These are phyloP conservation scores for Lasius fuliginosus DNA, from an alignment of 2,888 invertebrate genomes.

Conservation along the genomic window DNA sequence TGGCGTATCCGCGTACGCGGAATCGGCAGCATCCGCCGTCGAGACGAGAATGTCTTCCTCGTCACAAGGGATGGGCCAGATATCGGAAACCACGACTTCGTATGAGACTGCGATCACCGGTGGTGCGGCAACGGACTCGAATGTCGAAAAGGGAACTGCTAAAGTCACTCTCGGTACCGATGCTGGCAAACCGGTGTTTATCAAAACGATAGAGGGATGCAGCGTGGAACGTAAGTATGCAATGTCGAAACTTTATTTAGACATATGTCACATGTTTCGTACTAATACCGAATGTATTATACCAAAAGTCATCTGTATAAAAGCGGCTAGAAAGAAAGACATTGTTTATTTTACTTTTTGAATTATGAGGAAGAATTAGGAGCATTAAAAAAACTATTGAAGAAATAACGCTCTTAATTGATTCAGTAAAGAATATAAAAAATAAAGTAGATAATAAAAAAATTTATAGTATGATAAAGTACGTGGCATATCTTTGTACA, in stretches of 20 bases:
- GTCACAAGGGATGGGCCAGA: constrained; percentile 75
- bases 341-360: not conserved
- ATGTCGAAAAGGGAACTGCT: constrained; percentile 70
- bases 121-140: constrained; percentile 43
- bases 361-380: not conserved
- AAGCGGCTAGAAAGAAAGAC: not conserved
- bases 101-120: constrained; percentile 64
- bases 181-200: constrained; percentile 91
- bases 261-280: not conserved
- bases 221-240: constrained; percentile 93
- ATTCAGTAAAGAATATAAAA: not conserved
- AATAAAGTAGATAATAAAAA: not conserved
- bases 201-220: constrained; percentile 92
- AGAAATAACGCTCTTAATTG: not conserved
- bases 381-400: not conserved
- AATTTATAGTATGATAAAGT: not conserved
- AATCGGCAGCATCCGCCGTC: constrained; percentile 78
- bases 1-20: constrained; percentile 82
- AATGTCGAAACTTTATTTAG: not conserved
- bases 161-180: constrained; percentile 77
- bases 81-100: constrained; percentile 78
- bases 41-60: constrained; percentile 74
- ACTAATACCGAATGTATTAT: not conserved
- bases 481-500: not conserved
- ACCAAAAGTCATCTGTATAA: not conserved